These are phyloP conservation scores for Cephus nigrinus DNA, from an alignment of 2,888 invertebrate genomes.

Conservation along the genomic window DNA sequence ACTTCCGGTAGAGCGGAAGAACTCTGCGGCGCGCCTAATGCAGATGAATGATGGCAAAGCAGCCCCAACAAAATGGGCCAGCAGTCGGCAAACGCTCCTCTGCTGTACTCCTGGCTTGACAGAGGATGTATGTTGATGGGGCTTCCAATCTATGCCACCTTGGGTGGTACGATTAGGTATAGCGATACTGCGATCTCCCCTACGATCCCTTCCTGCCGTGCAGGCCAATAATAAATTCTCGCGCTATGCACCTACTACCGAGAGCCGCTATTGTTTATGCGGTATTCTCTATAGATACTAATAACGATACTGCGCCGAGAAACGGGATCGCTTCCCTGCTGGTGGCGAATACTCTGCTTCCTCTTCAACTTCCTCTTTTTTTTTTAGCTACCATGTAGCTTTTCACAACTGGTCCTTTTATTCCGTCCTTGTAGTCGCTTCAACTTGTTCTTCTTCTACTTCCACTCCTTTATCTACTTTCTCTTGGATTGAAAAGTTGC, in stretches of 20 bases:
- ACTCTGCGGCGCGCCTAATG: conserved; percentile 43
- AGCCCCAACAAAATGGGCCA: neutral
- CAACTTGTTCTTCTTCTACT: neutral
- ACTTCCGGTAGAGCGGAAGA: conserved; percentile 69
- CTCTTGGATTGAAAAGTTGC: neutral
- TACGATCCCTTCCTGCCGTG: conserved; percentile 62
- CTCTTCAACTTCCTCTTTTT: neutral
- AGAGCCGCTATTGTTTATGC: neutral
- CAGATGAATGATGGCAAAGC: conserved; percentile 3
- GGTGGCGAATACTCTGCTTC: neutral
- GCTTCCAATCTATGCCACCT: conserved; percentile 66
- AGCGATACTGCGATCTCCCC: conserved; percentile 51
- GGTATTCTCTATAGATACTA: neutral
- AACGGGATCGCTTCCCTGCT: neutral
- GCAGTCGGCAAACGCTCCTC: neutral
- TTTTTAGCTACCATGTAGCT: neutral
- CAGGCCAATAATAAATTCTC: conserved; percentile 39
- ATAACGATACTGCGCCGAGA: neutral
- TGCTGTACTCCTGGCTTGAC: conserved; percentile 20
- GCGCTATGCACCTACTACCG: conserved; percentile 10
- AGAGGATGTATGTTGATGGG: conserved; percentile 61
- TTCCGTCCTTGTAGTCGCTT: neutral
- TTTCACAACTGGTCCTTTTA: neutral
- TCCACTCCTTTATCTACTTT: neutral
- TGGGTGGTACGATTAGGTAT: conserved; percentile 64